A percentile compares a stretch with the other conserved stretches of the same genome.
These are phyloP conservation scores for Drosophila takahashii DNA, from an alignment of 1,140 invertebrate species.

Conservation along the genomic window DNA sequence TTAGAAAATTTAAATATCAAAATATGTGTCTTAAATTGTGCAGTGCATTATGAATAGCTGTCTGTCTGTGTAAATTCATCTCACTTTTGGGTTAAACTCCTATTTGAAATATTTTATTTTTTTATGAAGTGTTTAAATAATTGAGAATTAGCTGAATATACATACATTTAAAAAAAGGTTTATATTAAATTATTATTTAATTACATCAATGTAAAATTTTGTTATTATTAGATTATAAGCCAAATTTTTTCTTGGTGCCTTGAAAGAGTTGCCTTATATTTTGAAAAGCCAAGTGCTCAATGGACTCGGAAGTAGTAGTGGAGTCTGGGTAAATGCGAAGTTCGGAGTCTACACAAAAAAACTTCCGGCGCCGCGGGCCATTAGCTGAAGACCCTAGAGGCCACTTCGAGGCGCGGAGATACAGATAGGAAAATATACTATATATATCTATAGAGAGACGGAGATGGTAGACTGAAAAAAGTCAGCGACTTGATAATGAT, in stretches of 20 bases:
- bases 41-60: no score
- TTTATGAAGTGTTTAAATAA: no score
- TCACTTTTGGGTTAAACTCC: no score
- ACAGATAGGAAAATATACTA: background rate
- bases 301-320: slow-evolving; percentile 29
- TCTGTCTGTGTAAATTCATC: no score
- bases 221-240: background rate
- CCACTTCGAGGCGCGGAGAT: slow-evolving; percentile 59
- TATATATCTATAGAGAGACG: background rate
- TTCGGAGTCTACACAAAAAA: slow-evolving; percentile 37
- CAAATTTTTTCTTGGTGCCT: background rate
- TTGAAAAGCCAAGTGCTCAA: slow-evolving; percentile 37
- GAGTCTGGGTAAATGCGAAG: slow-evolving; percentile 11
- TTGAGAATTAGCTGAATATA: no score
- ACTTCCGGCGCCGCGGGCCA: slow-evolving; percentile 73
- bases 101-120: no score
- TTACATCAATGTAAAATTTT: background rate
- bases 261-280: slow-evolving; percentile 23
- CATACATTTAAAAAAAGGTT: background rate
- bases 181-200: background rate
- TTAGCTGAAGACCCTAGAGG: slow-evolving; percentile 73
- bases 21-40: no score
- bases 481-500: slow-evolving; percentile 70
- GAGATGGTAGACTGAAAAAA: background rate
- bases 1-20: no score